These are phyloP conservation scores for Psittacara wagleri DNA, from an alignment of 2,113 vertebrate species.

Conservation along the genomic window DNA sequence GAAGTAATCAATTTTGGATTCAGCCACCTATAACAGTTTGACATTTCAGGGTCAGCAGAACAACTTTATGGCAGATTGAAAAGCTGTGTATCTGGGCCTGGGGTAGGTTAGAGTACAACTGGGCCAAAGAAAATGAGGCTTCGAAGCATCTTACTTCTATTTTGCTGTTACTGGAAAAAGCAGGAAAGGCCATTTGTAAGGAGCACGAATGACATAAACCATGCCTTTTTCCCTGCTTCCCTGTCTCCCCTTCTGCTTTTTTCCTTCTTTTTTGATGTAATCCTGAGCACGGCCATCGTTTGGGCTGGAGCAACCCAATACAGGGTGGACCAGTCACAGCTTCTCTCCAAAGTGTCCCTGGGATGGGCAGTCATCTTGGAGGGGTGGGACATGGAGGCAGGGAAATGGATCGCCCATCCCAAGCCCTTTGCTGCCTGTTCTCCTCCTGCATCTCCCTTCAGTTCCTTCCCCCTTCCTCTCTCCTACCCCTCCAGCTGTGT, in stretches of 20 bases:
- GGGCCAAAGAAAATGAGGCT: slow-evolving; percentile 59
- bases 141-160: slow-evolving; percentile 40
- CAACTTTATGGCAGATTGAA: slow-evolving; percentile 67
- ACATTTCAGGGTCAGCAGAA: slow-evolving; percentile 72
- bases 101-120: slow-evolving; percentile 56
- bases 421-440: background rate
- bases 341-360: background rate
- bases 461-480: background rate
- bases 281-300: accelerated
- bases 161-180: slow-evolving; percentile 7
- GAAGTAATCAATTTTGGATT: slow-evolving; percentile 70
- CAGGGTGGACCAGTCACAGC: background rate
- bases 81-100: slow-evolving; percentile 43
- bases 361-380: background rate
- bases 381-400: background rate
- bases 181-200: background rate
- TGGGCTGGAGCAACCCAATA: background rate
- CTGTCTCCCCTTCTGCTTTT: background rate
- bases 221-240: background rate
- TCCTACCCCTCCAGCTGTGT: background rate
- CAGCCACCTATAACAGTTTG: slow-evolving; percentile 55
- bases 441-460: background rate
- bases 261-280: background rate
- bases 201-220: background rate
- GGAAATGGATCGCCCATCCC: accelerated